phyloP scores from a whole-genome alignment of 2,113 vertebrate species.

The Tursiops truncatus region DNA sequence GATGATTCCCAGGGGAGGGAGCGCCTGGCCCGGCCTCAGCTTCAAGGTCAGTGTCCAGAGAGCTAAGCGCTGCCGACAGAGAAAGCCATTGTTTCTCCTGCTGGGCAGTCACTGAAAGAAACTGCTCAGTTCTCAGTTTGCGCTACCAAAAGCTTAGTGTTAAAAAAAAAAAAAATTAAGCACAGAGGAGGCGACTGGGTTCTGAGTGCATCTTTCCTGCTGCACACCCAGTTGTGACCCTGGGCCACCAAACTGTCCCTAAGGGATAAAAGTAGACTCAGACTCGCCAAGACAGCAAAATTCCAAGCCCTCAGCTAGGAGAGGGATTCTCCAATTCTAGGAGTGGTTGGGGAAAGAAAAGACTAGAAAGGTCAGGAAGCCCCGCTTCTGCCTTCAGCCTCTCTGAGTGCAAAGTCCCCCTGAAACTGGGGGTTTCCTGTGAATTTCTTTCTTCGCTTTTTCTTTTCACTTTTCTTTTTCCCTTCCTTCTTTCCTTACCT shows the following conservation, averaged over 20 bases:
- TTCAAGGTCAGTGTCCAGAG: slow-evolving; percentile 54
- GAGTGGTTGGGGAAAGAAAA: neutral
- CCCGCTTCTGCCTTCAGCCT: neutral
- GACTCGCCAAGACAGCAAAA: neutral
- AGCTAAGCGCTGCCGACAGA: neutral
- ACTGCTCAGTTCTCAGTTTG: neutral
- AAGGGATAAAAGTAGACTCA: neutral
- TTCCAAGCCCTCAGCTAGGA: neutral
- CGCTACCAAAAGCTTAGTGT: slow-evolving; percentile 33
- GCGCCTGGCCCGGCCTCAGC: neutral
- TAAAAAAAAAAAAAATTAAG: neutral
- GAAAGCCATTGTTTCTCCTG: slow-evolving; percentile 46
- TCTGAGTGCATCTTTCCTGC: neutral
- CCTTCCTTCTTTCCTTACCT: neutral
- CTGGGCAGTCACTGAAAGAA: slow-evolving; percentile 7
- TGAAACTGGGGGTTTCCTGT: neutral
- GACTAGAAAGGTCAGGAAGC: neutral
- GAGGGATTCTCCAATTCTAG: neutral
- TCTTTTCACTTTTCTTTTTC: neutral
- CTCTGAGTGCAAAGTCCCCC: neutral
- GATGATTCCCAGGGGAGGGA: neutral
- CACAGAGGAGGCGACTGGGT: neutral
- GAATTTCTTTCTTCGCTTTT: neutral
- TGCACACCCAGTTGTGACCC: neutral
- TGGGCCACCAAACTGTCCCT: neutral